Evolutionary conservation across 2,888 invertebrate genomes (phyloP).

Genomic region (Hemaris fuciformis): DNA sequence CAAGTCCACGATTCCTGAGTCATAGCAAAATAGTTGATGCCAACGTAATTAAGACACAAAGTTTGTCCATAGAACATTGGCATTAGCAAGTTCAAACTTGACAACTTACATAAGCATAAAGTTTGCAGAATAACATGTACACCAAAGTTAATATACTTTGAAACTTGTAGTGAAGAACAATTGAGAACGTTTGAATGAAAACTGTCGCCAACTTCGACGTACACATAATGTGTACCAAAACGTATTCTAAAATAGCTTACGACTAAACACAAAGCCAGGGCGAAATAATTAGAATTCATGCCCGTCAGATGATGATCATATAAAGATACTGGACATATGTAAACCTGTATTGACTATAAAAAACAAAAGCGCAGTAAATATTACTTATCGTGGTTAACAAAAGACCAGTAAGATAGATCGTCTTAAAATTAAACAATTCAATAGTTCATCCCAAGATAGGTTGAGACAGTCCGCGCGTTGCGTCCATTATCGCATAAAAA

Average conservation of each 20-base stretch:
- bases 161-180: neutral
- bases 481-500: conserved; percentile 12
- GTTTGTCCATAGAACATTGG: neutral
- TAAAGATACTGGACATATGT: no score
- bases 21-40: neutral
- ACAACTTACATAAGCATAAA: neutral
- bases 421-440: neutral
- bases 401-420: neutral
- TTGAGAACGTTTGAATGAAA: neutral
- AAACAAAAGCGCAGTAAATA: neutral
- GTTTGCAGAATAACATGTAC: neutral
- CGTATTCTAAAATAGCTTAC: neutral
- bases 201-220: neutral
- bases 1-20: neutral
- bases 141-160: neutral
- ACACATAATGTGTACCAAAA: no score
- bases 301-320: no score
- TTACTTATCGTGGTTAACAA: neutral
- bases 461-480: neutral
- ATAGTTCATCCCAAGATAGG: neutral
- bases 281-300: no score
- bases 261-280: neutral
- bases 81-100: neutral
- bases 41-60: neutral
- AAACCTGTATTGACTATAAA: no score